Base-by-base conservation (phyloP, 1,140 invertebrate genomes). In the Neoseiulus cucumeris region DNA sequence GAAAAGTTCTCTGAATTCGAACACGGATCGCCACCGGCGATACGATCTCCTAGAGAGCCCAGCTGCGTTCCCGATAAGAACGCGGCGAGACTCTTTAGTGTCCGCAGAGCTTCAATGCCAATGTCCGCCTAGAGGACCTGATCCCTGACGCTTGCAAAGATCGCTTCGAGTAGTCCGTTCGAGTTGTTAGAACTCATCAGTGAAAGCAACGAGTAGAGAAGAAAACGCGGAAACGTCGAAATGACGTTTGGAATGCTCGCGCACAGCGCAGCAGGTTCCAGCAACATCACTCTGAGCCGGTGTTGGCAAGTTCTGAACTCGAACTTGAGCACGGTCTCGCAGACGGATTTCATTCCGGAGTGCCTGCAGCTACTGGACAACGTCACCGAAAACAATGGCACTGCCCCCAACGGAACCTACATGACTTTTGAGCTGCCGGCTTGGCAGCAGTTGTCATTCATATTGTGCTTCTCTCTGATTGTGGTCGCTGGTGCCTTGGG, bases 401-500 rank as follows among this genome's bases (percentile, higher is more conserved):
- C 14, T 9, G 22, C 33, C 9, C 25, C 6, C 14, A 25, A 33
- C 33, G 51, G 51, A 25, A 14, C 51, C 1, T 2, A 12, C 33
- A 17, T 59, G 51, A 59, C 66, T n/a, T 68, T 67, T 64, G 42
- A 44, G 6, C 28, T 70, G 44, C 64, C 66, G 9, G 64, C 55
- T 64, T 65, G 67, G 82, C 82, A 82, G 14, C 81, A 85, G 71
- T 77, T 83, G 25, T 79, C 81, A 47, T 87, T 85, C 84, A 80
- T 82, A 22, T 74, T 80, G 17, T 75, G 87, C 17, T 87, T 87
- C 66, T 77, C 81, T 0, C 79, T 84, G 44, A 87, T 91, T 81
- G 76, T 88, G 12, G 74, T 86, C 25, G 80, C 88, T 7, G 86
- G 87, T 1, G 84, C 85, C 41, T 81, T 83, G 6, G 89, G 89